These are phyloP conservation scores for Diplosoma virens DNA, from an alignment of 23 tunicate species.

Conservation along the genomic window DNA sequence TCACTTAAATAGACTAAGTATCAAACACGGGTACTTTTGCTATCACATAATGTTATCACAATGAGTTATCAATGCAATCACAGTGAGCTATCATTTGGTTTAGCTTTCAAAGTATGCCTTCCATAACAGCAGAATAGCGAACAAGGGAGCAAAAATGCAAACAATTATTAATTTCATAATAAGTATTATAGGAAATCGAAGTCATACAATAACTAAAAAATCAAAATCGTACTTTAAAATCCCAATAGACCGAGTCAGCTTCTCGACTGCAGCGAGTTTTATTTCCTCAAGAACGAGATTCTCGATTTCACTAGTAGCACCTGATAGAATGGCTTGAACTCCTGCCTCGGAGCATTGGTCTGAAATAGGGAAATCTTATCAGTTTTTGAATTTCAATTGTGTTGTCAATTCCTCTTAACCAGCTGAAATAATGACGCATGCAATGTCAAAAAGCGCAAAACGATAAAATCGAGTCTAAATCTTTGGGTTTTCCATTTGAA, in stretches of 20 bases:
- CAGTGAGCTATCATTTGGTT: too few relatives aligned
- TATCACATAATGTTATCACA: too few relatives aligned
- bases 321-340: background rate
- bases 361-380: too few relatives aligned
- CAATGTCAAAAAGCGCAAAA: too few relatives aligned
- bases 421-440: too few relatives aligned
- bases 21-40: too few relatives aligned
- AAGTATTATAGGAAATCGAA: background rate
- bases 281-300: constrained; percentile 46
- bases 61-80: too few relatives aligned
- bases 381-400: too few relatives aligned
- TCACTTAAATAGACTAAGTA: too few relatives aligned
- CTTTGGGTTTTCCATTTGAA: too few relatives aligned
- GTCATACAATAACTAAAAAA: background rate
- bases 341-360: too few relatives aligned
- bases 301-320: constrained; percentile 33
- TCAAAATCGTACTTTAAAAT: constrained; percentile 22
- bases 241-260: constrained; percentile 26
- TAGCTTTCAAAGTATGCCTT: background rate
- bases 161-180: background rate
- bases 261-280: constrained; percentile 50
- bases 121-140: background rate
- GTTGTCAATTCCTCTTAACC: background rate
- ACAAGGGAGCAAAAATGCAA: background rate
- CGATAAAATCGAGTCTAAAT: too few relatives aligned